Base-by-base conservation (phyloP, 2,797 vertebrate species). In the Notolepis coatsorum region DNA sequence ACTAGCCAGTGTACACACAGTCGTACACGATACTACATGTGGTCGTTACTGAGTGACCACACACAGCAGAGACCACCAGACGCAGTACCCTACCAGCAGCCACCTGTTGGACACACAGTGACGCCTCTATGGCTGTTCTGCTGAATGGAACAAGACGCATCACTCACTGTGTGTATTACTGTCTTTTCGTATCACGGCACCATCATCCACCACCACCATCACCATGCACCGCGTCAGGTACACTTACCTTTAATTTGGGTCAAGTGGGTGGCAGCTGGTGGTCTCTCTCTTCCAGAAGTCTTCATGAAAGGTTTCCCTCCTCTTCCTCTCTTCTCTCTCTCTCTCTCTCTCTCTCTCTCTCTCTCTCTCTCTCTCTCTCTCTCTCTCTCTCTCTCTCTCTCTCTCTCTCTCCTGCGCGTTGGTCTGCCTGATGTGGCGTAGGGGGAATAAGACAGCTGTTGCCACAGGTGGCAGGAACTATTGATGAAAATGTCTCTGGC, bases 181-280 rank as follows among this genome's bases (percentile, higher is more conserved):
- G 15, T 3, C 7, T 37, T 37, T 37, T 38, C 12, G 38, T 43
- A 28, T 6, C 51, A 15, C 35, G 21, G 46, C 57, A 5, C 47
- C 76, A 73, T 65, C 38, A 49, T 52, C 67, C 76, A 30, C 20
- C 49, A 61, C 52, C 68, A 21, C 45, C 52, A 59, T 35, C 25
- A 71, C 71, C 10, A 58, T 56, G n/a, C n/a, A n/a, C 39, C 61
- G 56, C 55, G 49, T 49, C 38, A 65, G n/a, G 67, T 46, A n/a
- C 70, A n/a, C 93, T 91, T 93, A 93, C 93, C 92, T 93, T 84
- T 91, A 91, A 92, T 92, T 82, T 80, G 91, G 78, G 72, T 89
- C 75, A 73, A 69, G 72, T 71, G 58, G 56, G 15, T 58, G 17
- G 58, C 71, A 76, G 63, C 68, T 50, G n/a, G 71, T 61, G 64